These are phyloP conservation scores for Vombatus ursinus DNA, from an alignment of 2,113 vertebrate species.

Conservation along the genomic window DNA sequence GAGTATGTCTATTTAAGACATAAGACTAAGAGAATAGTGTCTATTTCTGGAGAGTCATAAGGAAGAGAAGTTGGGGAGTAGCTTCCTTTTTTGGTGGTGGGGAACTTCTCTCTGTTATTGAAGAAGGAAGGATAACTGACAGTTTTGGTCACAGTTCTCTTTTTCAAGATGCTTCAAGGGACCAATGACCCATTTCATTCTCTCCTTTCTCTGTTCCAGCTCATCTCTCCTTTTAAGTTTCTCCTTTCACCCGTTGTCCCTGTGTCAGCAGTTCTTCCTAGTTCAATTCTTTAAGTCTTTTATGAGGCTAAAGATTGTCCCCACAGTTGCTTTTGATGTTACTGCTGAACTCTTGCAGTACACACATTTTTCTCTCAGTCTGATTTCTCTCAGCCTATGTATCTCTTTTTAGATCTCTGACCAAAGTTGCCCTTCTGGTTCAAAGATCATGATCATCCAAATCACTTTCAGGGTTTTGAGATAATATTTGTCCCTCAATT, in stretches of 20 bases:
- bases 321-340: not conserved
- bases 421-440: not conserved
- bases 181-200: not conserved
- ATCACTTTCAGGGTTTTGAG: not conserved
- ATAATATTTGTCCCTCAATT: not conserved
- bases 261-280: not conserved
- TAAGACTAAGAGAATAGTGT: too few relatives aligned
- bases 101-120: not conserved
- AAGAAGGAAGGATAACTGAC: not conserved
- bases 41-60: not conserved
- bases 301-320: not conserved
- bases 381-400: not conserved
- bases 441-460: not conserved
- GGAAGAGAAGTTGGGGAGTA: not conserved
- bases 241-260: not conserved
- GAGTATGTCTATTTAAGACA: too few relatives aligned
- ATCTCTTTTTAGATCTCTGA: not conserved
- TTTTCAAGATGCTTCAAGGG: not conserved
- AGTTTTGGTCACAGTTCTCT: not conserved
- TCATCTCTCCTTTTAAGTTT: not conserved
- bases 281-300: not conserved
- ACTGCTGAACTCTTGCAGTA: not conserved
- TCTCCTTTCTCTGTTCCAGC: not conserved
- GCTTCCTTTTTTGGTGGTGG: not conserved
- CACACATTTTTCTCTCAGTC: not conserved